Evolutionary conservation across 2,888 invertebrate genomes (phyloP).

Genomic region (Zygogramma bicolorata): DNA sequence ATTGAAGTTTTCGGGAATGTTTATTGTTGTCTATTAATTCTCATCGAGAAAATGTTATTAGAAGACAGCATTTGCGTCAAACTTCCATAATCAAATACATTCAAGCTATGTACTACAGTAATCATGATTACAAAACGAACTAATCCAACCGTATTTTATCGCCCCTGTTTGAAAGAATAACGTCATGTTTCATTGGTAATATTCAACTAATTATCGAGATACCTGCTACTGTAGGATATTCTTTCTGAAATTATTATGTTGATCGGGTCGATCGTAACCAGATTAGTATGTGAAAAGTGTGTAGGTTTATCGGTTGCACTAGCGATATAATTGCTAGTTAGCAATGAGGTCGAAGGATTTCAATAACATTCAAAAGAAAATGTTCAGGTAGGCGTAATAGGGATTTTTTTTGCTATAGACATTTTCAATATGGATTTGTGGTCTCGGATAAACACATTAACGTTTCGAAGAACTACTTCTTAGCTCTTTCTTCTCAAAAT

Average conservation of each 20-base stretch:
- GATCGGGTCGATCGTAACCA: slow-evolving; percentile 9
- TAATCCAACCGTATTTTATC: slow-evolving; percentile 21
- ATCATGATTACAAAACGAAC: slow-evolving; percentile 18
- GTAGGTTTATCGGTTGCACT: not conserved
- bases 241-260: not conserved
- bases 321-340: not conserved
- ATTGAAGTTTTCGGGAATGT: too few species aligned
- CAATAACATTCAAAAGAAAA: not conserved
- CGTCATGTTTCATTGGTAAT: slow-evolving; percentile 18
- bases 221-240: slow-evolving; percentile 11
- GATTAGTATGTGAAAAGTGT: slow-evolving; percentile 2
- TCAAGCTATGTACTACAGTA: slow-evolving; percentile 5
- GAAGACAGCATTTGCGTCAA: not conserved
- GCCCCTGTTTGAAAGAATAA: slow-evolving; percentile 17
- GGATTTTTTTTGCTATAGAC: too few species aligned
- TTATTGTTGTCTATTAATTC: too few species aligned
- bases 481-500: too few species aligned
- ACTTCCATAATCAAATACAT: not conserved
- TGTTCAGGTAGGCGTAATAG: not conserved
- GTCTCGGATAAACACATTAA: too few species aligned
- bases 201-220: slow-evolving; percentile 20
- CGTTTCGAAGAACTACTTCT: too few species aligned
- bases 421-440: too few species aligned
- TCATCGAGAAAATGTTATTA: too few species aligned
- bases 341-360: not conserved